Evolutionary conservation across 2,113 vertebrate species (phyloP), one percentile per base, ranked within the genome.

Genomic region (Lucifuga dentata): DNA sequence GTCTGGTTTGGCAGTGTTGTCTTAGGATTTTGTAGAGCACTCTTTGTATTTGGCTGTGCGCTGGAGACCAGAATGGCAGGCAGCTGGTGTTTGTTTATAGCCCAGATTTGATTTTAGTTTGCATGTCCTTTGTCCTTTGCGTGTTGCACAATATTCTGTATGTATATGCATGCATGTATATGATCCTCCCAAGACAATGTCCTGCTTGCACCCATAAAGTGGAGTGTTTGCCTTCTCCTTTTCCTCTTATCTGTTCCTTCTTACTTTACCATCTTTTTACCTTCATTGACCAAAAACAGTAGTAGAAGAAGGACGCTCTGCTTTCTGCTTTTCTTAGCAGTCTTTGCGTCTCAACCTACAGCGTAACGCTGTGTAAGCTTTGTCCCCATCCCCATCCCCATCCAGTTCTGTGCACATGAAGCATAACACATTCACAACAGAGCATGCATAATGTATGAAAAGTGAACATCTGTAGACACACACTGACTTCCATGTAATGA

Each of bases 21-120:
- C 39, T 63, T n/a, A 40, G 56, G 39, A 68, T 41, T 46, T 36
- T 55, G 68, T 57, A 45, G 43, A 2, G 52, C 35, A 65, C 8
- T 78, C 24, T 59, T 39, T 65, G 62, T 57, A 39, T 60, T 76
- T 48, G 55, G 53, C 61, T 65, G 41, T 41, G 13, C 23, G 48
- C 56, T 56, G 29, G 45, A n/a, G 19, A 76, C 75, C 41, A 39
- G 36, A 63, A 55, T 26, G 24, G 40, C 49, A 68, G 60, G 41
- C 66, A 70, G 73, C 62, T 87, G 78, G 45, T 79, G 60, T 68
- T 76, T 76, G 65, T 76, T 78, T 53, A 71, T 32, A 21, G 59
- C 51, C 40, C 41, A 59, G 57, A 58, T 71, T 65, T 13, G 20
- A 45, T 48, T 39, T 48, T 20, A 24, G 8, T 26, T 35, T 29